phyloP scores from a whole-genome alignment of 2,888 invertebrate species.

The Lampropteryx suffumata region DNA sequence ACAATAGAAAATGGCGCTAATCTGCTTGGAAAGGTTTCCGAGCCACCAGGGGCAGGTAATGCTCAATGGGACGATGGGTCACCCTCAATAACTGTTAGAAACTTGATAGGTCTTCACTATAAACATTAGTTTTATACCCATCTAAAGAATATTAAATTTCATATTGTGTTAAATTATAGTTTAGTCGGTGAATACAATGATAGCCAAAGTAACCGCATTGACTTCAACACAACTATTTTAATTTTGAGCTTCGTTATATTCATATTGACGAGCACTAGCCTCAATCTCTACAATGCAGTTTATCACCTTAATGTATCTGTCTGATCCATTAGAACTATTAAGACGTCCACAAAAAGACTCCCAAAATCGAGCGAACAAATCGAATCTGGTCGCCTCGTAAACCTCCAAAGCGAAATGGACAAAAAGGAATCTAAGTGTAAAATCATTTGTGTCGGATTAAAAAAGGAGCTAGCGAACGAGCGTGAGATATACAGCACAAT shows the following conservation, averaged over 20 bases:
- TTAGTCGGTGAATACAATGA: constrained; percentile 45
- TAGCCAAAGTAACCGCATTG: neutral
- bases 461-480: constrained; percentile 76
- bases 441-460: constrained; percentile 80
- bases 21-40: constrained; percentile 54
- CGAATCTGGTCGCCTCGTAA: constrained; percentile 51
- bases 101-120: constrained; percentile 73
- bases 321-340: constrained; percentile 28
- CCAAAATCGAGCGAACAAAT: constrained; percentile 34
- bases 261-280: neutral
- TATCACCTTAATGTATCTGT: constrained; percentile 14
- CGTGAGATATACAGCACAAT: constrained; percentile 78
- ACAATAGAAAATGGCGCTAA: constrained; percentile 69
- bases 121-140: constrained; percentile 62
- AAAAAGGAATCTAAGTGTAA: constrained; percentile 77
- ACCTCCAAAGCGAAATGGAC: constrained; percentile 66
- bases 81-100: constrained; percentile 64
- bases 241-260: too few relatives aligned
- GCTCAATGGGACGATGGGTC: constrained; percentile 47
- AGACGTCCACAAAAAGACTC: constrained; percentile 32
- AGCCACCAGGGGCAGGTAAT: constrained; percentile 47
- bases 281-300: constrained; percentile 10
- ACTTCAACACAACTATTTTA: neutral
- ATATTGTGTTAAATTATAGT: constrained; percentile 50
- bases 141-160: constrained; percentile 64